Evolutionary conservation across 2,113 vertebrate genomes (phyloP), one percentile per base, ranked within the genome.

Genomic region (Anoplopoma fimbria): DNA sequence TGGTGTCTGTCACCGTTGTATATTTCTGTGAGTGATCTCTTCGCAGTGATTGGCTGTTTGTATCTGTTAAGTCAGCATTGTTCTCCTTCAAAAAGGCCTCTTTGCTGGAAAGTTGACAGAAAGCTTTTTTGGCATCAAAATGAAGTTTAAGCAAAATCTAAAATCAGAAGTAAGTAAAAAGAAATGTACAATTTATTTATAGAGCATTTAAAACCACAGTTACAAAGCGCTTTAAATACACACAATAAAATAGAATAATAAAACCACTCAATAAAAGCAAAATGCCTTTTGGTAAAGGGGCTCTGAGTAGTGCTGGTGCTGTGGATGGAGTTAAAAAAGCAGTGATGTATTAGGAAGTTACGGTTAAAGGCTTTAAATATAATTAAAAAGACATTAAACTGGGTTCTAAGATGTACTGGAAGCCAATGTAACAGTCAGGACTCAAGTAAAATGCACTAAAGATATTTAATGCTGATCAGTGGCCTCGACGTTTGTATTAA

Each of bases 31-130:
- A 87, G 63, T 23, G 70, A 90, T 88, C 69, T 75, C 75, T 51
- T 76, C 65, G 53, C 77, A 72, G 80, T 13, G 64, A 77, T 77
- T 81, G 74, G 71, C 62, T 82, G 45, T 27, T 40, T 71, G 34
- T 75, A 62, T 81, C 60, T 74, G 27, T 88, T 71, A 60, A 75
- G 72, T 89, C 86, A 88, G 79, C 78, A 86, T 65, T 74, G 6
- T 78, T 42, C 65, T 29, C 34, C 49, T 79, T 64, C 42, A 77
- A 70, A 82, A 15, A 51, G 29, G 27, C 45, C 19, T 55, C 10
- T 58, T 72, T 69, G 63, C 61, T 65, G 38, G 47, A 80, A 87
- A 76, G 75, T 0, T 81, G 29, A 51, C 14, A 53, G 19, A 33
- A 76, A 63, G 1, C 31, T 42, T 25, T 15, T 21, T 33, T 17